Evolutionary conservation across 2,113 vertebrate species (phyloP).

Genomic region (Cathartes aura): DNA sequence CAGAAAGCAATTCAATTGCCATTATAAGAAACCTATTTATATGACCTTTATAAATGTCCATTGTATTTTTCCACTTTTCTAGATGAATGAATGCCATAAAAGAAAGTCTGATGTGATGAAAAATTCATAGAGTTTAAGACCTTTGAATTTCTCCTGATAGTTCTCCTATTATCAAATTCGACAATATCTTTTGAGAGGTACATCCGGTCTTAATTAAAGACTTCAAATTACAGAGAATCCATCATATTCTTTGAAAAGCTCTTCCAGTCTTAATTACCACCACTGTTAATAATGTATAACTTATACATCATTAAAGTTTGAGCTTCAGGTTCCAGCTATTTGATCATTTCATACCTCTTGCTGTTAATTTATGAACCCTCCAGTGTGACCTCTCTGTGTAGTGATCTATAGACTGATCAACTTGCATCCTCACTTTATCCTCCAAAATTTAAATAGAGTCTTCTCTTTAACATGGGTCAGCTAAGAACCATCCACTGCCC

Average conservation of each 20-base stretch:
- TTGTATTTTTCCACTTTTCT: constrained; percentile 29
- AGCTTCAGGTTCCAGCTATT: constrained; percentile 12
- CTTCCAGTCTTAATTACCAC: constrained; percentile 44
- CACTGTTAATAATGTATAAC: constrained; percentile 42
- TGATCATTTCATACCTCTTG: neutral
- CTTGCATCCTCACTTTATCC: neutral
- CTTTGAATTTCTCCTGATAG: neutral
- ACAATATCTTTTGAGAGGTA: constrained; percentile 9
- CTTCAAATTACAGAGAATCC: neutral
- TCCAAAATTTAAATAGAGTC: neutral
- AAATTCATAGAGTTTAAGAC: constrained; percentile 39
- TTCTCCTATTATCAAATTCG: neutral
- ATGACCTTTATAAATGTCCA: constrained; percentile 41
- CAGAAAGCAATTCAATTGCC: constrained; percentile 10
- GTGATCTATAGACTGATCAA: neutral
- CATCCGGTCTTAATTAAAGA: neutral
- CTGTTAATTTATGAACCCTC: neutral
- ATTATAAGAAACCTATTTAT: constrained; percentile 32
- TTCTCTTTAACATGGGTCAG: neutral
- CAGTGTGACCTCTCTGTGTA: neutral
- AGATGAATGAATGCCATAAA: constrained; percentile 29
- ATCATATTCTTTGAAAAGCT: neutral
- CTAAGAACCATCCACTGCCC: neutral
- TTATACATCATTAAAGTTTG: constrained; percentile 27
- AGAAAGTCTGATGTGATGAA: constrained; percentile 11